Conservation (phyloP, 1,140 invertebrate genomes). For the Hypothenemus hampei region DNA sequence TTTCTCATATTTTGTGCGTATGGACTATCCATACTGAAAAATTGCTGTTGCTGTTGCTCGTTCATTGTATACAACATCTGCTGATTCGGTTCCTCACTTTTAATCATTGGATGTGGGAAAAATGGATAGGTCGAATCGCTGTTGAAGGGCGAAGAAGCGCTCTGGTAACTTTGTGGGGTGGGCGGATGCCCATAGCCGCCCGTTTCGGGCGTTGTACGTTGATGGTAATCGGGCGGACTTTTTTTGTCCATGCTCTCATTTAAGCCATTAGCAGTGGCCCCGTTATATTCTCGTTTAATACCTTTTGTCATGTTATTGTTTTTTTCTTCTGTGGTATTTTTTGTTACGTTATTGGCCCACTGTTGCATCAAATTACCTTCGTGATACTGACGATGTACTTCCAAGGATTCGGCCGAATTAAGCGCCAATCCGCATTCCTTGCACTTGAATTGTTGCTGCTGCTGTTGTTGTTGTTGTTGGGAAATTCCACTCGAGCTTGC, state of each 20-base stretch:
- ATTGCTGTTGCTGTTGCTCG: conserved; percentile 29
- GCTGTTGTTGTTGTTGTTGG: conserved; percentile 26
- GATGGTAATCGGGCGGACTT: conserved; percentile 54
- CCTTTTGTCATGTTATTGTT: conserved; percentile 61
- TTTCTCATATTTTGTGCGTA: conserved; percentile 8
- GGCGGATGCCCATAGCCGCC: conserved; percentile 53
- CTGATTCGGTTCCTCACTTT: conserved; percentile 15
- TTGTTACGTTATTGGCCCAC: conserved; percentile 63
- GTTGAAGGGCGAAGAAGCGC: conserved; percentile 54
- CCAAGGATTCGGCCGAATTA: conserved; percentile 66
- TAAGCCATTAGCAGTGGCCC: conserved; percentile 52
- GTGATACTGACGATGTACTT: conserved; percentile 74
- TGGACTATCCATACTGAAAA: no score
- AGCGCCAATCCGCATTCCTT: conserved; percentile 69
- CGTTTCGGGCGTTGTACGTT: conserved; percentile 52
- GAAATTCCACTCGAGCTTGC: conserved; percentile 4
- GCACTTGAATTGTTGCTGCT: conserved; percentile 56
- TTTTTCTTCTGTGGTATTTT: conserved; percentile 48
- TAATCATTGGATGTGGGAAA: conserved; percentile 8
- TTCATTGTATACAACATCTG: conserved; percentile 25
- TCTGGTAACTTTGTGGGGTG: conserved; percentile 56
- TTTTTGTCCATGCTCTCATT: conserved; percentile 57
- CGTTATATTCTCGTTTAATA: conserved; percentile 43
- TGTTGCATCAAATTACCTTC: conserved; percentile 69
- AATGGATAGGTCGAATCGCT: conserved; percentile 45